Conservation (phyloP, 2,888 invertebrate genomes). For the Argynnis bischoffii region DNA sequence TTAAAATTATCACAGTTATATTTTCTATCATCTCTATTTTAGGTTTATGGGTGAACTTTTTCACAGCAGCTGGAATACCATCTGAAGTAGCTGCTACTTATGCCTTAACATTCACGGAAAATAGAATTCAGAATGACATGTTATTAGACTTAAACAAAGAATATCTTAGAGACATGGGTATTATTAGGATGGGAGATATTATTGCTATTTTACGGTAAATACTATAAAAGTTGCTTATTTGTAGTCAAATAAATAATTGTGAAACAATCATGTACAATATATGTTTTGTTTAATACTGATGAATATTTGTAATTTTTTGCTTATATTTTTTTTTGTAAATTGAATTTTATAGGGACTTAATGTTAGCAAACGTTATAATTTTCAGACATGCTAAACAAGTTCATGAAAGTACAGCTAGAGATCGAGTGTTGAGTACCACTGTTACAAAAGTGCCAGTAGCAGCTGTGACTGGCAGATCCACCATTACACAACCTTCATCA, state of each 20-base stretch:
- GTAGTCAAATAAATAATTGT: background rate
- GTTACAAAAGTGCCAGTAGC: constrained; percentile 74
- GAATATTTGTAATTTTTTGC: too few species aligned
- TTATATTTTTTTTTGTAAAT: too few species aligned
- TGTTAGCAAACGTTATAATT: background rate
- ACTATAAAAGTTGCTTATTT: background rate
- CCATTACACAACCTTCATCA: constrained; percentile 64
- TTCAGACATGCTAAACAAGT: constrained; percentile 83
- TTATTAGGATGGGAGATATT: constrained; percentile 87
- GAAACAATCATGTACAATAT: too few species aligned
- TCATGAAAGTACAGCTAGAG: constrained; percentile 81
- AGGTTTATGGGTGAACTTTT: constrained; percentile 93
- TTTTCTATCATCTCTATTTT: constrained; percentile 24
- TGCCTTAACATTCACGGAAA: constrained; percentile 92
- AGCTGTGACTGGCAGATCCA: constrained; percentile 71
- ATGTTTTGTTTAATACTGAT: too few species aligned
- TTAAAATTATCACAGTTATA: too few species aligned
- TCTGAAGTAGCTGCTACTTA: constrained; percentile 90
- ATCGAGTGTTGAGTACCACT: constrained; percentile 75
- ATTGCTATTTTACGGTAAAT: constrained; percentile 86
- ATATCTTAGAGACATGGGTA: constrained; percentile 94
- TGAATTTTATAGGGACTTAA: too few species aligned
- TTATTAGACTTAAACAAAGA: constrained; percentile 93
- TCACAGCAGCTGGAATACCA: constrained; percentile 92
- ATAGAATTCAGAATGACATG: constrained; percentile 94